Base-by-base conservation (phyloP, 2,888 invertebrate genomes). In the Eumacrocentrus americanus region DNA sequence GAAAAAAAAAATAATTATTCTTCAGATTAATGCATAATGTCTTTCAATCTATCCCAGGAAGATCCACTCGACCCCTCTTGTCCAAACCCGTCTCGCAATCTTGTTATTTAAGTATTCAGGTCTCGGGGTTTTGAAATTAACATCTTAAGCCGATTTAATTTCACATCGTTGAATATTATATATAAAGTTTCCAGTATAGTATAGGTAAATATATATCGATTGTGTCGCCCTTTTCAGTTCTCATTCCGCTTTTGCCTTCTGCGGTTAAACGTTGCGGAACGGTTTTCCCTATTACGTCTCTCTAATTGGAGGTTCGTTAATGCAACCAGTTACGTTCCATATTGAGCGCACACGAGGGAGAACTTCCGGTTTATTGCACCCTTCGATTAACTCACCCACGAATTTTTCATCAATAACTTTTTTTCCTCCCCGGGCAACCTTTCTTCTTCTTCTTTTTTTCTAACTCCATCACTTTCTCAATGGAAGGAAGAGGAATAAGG, bases 311-410 rank as follows among this genome's bases (percentile, higher is more conserved):
- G 29, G 29, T 29, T 29, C 29, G 29, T 29, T 29, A 29, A 29
- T 29, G 29, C 29, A 29, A 29, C 29, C 29, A 29, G 29, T 29
- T 29, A 29, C 29, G 29, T 29, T 29, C 29, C 7, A 29, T 7
- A 29, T 29, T 54, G 11, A 29, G 7, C 18, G 16, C 38, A 44
- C 40, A 53, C 48, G 5, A 14, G 57, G 48, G 25, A 42, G 3
- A 14, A 42, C 12, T 42, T 42, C 18, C 18, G 14, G 1, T 38
- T 38, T 38, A 14, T 42, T 42, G 14, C n/a, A n/a, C n/a, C 14
- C 14, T 38, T 3, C n/a, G 14, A 38, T 38, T 38, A n/a, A 2
- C n/a, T 38, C 14, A 12, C 2, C n/a, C 2, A n/a, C 14, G n/a
- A 12, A 40, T 40, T 40, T 11, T n/a, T n/a, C 40, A 40, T 16